Evolutionary conservation across 2,113 vertebrate genomes (phyloP).

Genomic region (Larimichthys crocea): DNA sequence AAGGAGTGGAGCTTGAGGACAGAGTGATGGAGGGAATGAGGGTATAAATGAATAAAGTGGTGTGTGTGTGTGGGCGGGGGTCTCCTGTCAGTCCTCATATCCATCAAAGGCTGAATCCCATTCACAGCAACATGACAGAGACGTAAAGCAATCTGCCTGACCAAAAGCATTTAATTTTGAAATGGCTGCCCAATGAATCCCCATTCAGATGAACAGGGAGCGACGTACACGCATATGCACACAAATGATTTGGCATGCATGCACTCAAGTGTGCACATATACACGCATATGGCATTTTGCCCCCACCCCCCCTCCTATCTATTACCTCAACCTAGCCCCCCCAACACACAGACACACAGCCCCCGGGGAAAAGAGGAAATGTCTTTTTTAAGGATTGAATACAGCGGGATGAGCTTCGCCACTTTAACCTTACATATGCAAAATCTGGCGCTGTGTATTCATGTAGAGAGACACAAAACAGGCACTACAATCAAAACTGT

Average conservation of each 20-base stretch:
- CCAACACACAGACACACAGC: background rate
- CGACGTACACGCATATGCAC: slow-evolving; percentile 38
- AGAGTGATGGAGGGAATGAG: slow-evolving; percentile 39
- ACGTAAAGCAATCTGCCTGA: slow-evolving; percentile 94
- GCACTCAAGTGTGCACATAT: slow-evolving; percentile 43
- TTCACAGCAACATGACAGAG: slow-evolving; percentile 96
- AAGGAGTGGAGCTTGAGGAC: slow-evolving; percentile 7
- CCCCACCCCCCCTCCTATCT: slow-evolving; percentile 27
- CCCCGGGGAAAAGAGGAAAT: slow-evolving; percentile 70
- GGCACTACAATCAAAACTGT: slow-evolving; percentile 79
- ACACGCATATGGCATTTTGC: slow-evolving; percentile 44
- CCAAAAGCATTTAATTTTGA: slow-evolving; percentile 98
- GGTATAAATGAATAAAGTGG: slow-evolving; percentile 40
- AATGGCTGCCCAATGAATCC: slow-evolving; percentile 93
- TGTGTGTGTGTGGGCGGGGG: slow-evolving; percentile 83
- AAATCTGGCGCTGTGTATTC: slow-evolving; percentile 65
- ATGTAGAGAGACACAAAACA: slow-evolving; percentile 74
- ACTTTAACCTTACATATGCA: slow-evolving; percentile 83
- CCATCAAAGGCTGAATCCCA: slow-evolving; percentile 91
- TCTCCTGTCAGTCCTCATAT: slow-evolving; percentile 93
- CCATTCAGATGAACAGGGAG: slow-evolving; percentile 92
- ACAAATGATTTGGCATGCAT: slow-evolving; percentile 57
- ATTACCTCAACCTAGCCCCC: slow-evolving; percentile 54
- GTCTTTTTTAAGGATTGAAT: slow-evolving; percentile 76
- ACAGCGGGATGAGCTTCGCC: slow-evolving; percentile 74